A percentile compares a stretch with the other conserved stretches of the same genome.
Evolutionary conservation across 2,888 invertebrate species (phyloP).

Genomic region (Euzetes globulus): DNA sequence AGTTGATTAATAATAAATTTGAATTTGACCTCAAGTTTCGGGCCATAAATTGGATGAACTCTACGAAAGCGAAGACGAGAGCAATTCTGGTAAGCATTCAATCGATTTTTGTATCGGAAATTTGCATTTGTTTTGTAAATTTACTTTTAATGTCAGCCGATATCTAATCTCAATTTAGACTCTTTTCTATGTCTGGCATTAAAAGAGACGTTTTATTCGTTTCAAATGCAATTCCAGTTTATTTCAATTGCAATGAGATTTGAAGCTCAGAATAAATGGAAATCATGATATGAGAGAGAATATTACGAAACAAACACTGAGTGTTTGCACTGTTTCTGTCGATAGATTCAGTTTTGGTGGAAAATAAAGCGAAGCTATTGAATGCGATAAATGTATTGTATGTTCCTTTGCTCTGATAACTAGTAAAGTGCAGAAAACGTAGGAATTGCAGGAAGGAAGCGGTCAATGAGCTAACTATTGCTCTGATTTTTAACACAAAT

Average conservation of each 20-base stretch:
- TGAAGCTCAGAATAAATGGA: neutral
- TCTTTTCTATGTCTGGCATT: neutral
- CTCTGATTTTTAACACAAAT: constrained; percentile 14
- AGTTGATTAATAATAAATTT: neutral
- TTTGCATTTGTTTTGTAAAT: constrained; percentile 9
- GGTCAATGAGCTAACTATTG: neutral
- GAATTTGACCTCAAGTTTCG: neutral
- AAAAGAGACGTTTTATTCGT: neutral
- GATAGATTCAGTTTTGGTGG: neutral
- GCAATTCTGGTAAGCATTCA: constrained; percentile 14
- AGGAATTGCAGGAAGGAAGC: constrained; percentile 25
- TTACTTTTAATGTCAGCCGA: neutral
- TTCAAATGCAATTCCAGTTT: constrained; percentile 13
- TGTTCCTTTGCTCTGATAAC: constrained; percentile 5
- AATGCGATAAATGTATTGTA: neutral
- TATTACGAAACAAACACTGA: neutral
- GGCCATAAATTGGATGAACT: constrained; percentile 17
- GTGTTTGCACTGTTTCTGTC: neutral
- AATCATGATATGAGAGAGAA: neutral
- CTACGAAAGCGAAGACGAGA: neutral
- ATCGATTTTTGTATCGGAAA: neutral
- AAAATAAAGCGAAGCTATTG: neutral
- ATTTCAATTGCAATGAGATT: constrained; percentile 4
- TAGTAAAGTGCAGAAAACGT: neutral
- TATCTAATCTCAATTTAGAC: neutral